phyloP scores from a whole-genome alignment of 2,888 invertebrate species.

The Pseudococcus viburni region DNA sequence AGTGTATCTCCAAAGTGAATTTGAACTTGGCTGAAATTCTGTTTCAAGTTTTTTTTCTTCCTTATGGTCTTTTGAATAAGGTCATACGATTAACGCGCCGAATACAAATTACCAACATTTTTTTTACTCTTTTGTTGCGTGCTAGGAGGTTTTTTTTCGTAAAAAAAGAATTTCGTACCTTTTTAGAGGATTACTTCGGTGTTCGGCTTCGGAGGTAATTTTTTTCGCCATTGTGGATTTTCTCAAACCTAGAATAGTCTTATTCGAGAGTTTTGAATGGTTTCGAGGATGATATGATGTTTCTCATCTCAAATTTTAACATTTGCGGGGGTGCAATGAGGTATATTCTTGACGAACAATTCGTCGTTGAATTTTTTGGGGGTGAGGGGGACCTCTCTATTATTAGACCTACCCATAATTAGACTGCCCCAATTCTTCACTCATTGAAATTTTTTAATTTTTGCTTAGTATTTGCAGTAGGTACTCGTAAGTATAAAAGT shows the following conservation, averaged over 20 bases:
- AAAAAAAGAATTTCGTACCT: background rate
- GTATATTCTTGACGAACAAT: too few relatives aligned
- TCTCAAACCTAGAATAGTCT: background rate
- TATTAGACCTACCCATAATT: too few relatives aligned
- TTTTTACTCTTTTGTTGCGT: background rate
- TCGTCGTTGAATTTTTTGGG: too few relatives aligned
- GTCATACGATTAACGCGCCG: constrained; percentile 33
- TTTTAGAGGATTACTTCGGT: background rate
- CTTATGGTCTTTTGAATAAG: constrained; percentile 11
- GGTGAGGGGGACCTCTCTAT: too few relatives aligned
- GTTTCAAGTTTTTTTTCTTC: constrained; percentile 19
- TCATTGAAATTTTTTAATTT: too few relatives aligned
- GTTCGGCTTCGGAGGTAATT: background rate
- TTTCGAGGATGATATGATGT: background rate
- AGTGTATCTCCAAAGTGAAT: constrained; percentile 48
- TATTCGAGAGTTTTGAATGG: background rate
- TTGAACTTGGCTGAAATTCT: constrained; percentile 35
- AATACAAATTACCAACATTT: constrained; percentile 33
- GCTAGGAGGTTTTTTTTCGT: background rate
- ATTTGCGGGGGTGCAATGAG: too few relatives aligned
- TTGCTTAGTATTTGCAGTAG: too few relatives aligned
- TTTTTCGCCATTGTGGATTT: background rate
- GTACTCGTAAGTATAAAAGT: too few relatives aligned
- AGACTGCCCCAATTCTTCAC: too few relatives aligned
- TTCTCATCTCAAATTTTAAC: background rate